A percentile compares a stretch with the other conserved stretches of the same genome.
These are phyloP conservation scores for Campaea margaritaria DNA, from an alignment of 2,888 invertebrate species.

Conservation along the genomic window DNA sequence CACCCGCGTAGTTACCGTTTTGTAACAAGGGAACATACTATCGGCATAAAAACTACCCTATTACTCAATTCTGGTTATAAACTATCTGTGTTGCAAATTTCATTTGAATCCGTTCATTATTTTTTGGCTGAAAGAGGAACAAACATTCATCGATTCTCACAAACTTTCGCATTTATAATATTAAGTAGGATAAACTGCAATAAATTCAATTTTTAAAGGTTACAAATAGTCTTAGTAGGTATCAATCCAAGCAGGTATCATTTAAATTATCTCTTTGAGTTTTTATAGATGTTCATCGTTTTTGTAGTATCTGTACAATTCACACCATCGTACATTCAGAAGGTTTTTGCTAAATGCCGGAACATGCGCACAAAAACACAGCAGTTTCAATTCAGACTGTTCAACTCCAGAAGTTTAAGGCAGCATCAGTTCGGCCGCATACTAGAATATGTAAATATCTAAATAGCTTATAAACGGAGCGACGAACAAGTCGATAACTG, in stretches of 20 bases:
- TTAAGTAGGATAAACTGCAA: no score
- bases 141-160: no score
- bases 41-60: no score
- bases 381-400: background rate
- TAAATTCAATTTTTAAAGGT: background rate
- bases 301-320: background rate
- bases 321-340: slow-evolving; percentile 1
- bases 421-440: slow-evolving; percentile 22
- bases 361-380: background rate
- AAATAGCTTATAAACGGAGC: slow-evolving; percentile 58
- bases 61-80: no score
- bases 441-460: slow-evolving; percentile 57
- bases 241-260: no score
- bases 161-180: no score
- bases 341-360: slow-evolving; percentile 1
- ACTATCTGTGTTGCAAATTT: no score
- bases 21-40: no score
- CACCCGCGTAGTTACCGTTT: no score
- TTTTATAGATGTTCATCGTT: background rate
- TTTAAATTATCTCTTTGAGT: background rate
- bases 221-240: background rate
- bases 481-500: slow-evolving; percentile 73
- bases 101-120: no score
- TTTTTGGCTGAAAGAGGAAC: no score
- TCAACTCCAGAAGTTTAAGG: slow-evolving; percentile 3